Evolutionary conservation across 2,113 vertebrate species (phyloP).

Genomic region (Lycaon pictus): DNA sequence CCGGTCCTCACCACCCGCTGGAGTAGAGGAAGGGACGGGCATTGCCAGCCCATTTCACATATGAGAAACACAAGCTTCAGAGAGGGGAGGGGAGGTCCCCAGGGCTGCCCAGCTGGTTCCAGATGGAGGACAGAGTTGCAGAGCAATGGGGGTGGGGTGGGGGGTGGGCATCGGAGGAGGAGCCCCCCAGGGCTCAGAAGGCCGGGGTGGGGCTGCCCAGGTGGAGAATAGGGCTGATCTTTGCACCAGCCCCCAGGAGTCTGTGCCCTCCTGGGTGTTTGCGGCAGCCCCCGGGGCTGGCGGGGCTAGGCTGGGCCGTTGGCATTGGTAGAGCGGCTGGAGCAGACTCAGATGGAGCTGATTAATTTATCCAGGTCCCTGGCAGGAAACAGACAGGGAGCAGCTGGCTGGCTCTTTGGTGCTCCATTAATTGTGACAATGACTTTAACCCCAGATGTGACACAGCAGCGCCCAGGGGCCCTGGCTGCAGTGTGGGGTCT

Average conservation of each 20-base stretch:
- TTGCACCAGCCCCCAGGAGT: not conserved
- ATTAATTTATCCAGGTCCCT: slow-evolving; percentile 77
- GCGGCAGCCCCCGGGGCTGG: not conserved
- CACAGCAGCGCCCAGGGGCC: not conserved
- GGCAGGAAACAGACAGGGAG: slow-evolving; percentile 79
- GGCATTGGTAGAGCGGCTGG: slow-evolving; percentile 33
- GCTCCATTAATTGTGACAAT: slow-evolving; percentile 78
- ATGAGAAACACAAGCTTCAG: not conserved
- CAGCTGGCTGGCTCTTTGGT: slow-evolving; percentile 79
- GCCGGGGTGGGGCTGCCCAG: not conserved
- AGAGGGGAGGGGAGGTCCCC: not conserved
- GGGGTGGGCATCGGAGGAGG: not conserved
- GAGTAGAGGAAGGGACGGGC: no score
- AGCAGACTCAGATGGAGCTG: slow-evolving; percentile 36
- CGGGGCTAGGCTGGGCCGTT: not conserved
- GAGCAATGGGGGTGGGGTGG: not conserved
- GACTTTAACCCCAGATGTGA: slow-evolving; percentile 82
- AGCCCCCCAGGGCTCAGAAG: not conserved
- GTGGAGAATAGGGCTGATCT: not conserved
- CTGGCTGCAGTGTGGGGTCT: not conserved
- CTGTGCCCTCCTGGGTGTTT: not conserved
- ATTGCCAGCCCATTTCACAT: not conserved
- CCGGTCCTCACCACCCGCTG: not conserved
- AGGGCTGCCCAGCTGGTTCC: not conserved
- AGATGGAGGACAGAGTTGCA: not conserved